A percentile compares a stretch with the other conserved stretches of the same genome.
Conservation (phyloP, 2,888 invertebrate species). For the Saturnia japonica region DNA sequence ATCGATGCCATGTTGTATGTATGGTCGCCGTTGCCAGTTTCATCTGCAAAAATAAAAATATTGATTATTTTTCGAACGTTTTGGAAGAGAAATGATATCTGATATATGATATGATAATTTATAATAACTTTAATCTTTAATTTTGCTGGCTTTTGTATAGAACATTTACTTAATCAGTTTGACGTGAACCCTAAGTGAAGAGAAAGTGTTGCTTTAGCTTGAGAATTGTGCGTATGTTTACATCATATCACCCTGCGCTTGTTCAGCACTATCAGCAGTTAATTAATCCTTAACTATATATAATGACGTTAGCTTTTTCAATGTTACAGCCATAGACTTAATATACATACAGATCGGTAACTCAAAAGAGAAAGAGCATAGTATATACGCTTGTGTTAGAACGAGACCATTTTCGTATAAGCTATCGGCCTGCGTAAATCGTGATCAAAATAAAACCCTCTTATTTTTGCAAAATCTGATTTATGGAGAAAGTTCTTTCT, state of each 20-base stretch:
- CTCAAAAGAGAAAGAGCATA: no score
- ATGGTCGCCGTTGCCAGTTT: conserved; percentile 66
- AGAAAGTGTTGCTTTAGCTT: neutral
- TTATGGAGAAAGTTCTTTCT: no score
- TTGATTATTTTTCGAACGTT: neutral
- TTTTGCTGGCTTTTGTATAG: neutral
- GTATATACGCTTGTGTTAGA: no score
- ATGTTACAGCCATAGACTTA: neutral
- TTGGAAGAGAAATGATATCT: neutral
- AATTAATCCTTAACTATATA: neutral
- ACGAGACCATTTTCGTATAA: no score
- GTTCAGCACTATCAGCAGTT: neutral
- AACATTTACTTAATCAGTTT: neutral
- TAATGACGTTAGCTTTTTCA: neutral
- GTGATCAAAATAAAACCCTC: no score
- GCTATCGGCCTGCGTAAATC: no score
- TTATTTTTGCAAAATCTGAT: no score
- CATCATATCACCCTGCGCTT: no score
- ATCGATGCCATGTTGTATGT: conserved; percentile 75
- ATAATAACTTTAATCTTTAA: neutral
- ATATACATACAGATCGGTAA: no score
- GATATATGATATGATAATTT: no score
- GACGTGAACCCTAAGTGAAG: neutral
- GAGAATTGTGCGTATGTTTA: neutral
- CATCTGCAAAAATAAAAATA: conserved; percentile 61